Evolutionary conservation across 2,888 invertebrate species (phyloP).

Genomic region (Diadegma fenestrale): DNA sequence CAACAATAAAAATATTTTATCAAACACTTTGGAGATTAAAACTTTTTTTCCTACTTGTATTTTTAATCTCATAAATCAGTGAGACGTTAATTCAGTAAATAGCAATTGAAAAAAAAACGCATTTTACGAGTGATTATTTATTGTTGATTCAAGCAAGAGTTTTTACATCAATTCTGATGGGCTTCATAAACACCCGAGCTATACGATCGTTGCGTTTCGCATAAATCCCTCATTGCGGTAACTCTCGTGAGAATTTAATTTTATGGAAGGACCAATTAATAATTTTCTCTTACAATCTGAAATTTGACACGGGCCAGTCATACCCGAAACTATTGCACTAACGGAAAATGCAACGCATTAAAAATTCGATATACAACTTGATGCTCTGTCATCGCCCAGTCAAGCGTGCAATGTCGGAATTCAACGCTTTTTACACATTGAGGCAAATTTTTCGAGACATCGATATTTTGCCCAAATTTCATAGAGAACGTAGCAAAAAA

Average conservation of each 20-base stretch:
- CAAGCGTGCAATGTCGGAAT: background rate
- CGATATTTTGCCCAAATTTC: constrained; percentile 1
- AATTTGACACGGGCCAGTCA: background rate
- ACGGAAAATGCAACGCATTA: background rate
- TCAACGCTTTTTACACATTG: background rate
- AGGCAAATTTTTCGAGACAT: background rate
- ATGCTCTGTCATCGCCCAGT: background rate
- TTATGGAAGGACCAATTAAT: background rate
- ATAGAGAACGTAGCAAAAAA: background rate
- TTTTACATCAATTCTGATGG: background rate
- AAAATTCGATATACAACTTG: background rate
- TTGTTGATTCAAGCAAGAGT: background rate
- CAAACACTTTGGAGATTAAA: background rate
- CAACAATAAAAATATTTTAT: background rate
- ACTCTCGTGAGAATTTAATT: background rate
- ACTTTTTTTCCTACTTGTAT: background rate
- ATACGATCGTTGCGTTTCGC: background rate
- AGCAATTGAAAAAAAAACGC: background rate
- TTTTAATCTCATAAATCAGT: background rate
- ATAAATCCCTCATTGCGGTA: background rate
- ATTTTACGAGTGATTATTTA: background rate
- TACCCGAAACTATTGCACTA: background rate
- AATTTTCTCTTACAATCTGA: background rate
- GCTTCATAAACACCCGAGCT: background rate
- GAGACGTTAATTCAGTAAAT: background rate